Evolutionary conservation across 2,888 invertebrate species (phyloP), one percentile per base, ranked within the genome.

Genomic region (Antitype chi): DNA sequence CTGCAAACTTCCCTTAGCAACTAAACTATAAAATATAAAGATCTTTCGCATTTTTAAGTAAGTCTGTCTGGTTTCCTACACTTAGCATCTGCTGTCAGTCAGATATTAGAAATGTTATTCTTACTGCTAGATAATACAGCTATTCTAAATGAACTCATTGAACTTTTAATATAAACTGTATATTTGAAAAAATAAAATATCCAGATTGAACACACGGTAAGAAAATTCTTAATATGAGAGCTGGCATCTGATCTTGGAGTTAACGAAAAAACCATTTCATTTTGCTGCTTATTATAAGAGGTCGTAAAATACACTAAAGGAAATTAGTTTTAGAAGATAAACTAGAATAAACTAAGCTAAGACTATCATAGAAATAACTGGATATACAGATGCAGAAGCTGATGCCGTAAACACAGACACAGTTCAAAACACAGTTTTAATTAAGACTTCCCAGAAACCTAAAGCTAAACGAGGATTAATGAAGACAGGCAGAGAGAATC

Each of bases 121-220:
- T 70, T 59, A 67, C 23, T 38, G 2, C 20, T 55, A 69, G 52
- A 74, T 82, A 70, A 73, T 81, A 70, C 49, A 55, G 28, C 23
- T 71, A 28, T 55, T 32, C 57, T 25, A 47, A 75, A 83, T 82
- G 80, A 76, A 83, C 59, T 66, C 72, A 38, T 74, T 82, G 76
- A 85, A 82, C 79, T 72, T 57, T 64, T n/a, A 70, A 23, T 43
- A 63, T 69, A 85, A 75, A 82, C 62, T 64, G 15, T 64, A 66
- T 55, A 47, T 74, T 70, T 53, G 17, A 64, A 59, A 74, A 74
- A 23, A 47, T 53, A 0, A 57, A 72, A 70, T 69, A 66, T 32
- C 63, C 11, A 43, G 60, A 55, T 70, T 66, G 52, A 38, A 52
- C 15, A 32, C 53, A 59, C 1, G n/a, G 43, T 20, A 60, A 67